Base-by-base conservation (phyloP, 2,113 vertebrate species). In the Mustela lutreola region DNA sequence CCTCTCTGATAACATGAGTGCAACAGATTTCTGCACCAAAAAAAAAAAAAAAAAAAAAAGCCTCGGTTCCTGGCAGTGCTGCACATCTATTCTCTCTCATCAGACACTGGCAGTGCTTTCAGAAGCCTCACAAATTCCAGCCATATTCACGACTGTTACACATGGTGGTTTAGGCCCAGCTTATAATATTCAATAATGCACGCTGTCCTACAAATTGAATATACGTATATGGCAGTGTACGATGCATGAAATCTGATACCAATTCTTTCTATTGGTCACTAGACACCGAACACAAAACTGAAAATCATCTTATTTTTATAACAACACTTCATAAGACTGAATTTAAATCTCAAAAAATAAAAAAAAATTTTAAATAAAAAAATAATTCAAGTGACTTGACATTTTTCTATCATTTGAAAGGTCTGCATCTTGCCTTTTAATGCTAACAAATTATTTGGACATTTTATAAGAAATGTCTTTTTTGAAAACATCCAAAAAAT, bases 271-370 rank as follows among this genome's bases (percentile, higher is more conserved):
- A 73, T 2, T 86, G 60, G 4, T 12, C 94, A 36, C 45, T 78
- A 85, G 26, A 60, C 14, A 89, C 39, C 36, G 26, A 67, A 76
- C 28, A 90, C 21, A 91, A 65, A 79, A 83, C 1, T 70, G 36
- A 14, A 80, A 85, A 63, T 36, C 5, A 1, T 76, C 91, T 50
- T 93, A 73, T 39, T 70, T 82, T 95, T 85, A 89, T 86, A 45
- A 96, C 53, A 89, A 88, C 73, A 80, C 19, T 78, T 67, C 76
- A 50, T 12, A 75, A 97, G 28, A 87, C 60, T 86, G 71, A 60
- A 95, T 89, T 70, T 89, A 92, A 95, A 60, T 94, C 50, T 91
- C 36, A 65, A 58, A 45, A 89, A 75, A 26, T 24, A 36, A 5
- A 48, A n/a, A 62, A 86, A 92, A 81, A 12, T 1, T 42, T 58